These are phyloP conservation scores for Pampus argenteus DNA, from an alignment of 2,797 vertebrate genomes.

Conservation along the genomic window DNA sequence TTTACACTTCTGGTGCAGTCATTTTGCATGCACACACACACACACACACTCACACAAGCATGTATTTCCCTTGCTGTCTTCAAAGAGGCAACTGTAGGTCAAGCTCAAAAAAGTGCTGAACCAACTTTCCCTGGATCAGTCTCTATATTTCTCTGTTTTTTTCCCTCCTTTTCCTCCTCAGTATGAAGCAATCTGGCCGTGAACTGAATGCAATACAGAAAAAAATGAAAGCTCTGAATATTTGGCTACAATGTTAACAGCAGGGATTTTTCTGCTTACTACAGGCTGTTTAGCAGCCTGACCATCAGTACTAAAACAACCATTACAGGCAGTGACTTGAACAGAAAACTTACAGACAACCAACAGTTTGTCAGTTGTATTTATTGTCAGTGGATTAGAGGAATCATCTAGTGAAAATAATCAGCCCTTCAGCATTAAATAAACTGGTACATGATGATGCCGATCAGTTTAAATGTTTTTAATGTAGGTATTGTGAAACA, in stretches of 20 bases:
- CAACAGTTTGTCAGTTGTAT: slow-evolving; percentile 8
- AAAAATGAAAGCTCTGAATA: slow-evolving; percentile 20
- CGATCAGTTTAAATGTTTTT: slow-evolving; percentile 5
- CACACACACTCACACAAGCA: not conserved
- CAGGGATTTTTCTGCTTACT: slow-evolving; percentile 2
- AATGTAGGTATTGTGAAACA: not conserved
- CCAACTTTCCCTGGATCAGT: slow-evolving; percentile 8
- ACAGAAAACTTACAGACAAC: too few relatives aligned
- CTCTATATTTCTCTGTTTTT: slow-evolving; percentile 29
- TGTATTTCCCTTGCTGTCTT: slow-evolving; percentile 28
- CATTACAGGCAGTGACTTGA: not conserved
- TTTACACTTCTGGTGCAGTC: slow-evolving; percentile 37
- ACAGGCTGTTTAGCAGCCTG: not conserved
- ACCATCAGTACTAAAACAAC: slow-evolving; percentile 2
- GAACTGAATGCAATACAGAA: slow-evolving; percentile 35
- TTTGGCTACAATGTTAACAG: slow-evolving; percentile 17
- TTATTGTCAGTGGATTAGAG: not conserved
- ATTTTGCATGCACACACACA: not conserved
- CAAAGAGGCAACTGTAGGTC: slow-evolving; percentile 47
- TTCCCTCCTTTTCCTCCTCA: slow-evolving; percentile 18
- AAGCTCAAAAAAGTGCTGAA: slow-evolving; percentile 56
- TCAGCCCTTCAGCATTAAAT: not conserved
- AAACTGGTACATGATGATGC: not conserved
- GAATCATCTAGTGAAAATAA: not conserved
- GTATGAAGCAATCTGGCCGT: slow-evolving; percentile 30